Base-by-base conservation (phyloP, 2,797 vertebrate species). In the Gallinago solitaria region DNA sequence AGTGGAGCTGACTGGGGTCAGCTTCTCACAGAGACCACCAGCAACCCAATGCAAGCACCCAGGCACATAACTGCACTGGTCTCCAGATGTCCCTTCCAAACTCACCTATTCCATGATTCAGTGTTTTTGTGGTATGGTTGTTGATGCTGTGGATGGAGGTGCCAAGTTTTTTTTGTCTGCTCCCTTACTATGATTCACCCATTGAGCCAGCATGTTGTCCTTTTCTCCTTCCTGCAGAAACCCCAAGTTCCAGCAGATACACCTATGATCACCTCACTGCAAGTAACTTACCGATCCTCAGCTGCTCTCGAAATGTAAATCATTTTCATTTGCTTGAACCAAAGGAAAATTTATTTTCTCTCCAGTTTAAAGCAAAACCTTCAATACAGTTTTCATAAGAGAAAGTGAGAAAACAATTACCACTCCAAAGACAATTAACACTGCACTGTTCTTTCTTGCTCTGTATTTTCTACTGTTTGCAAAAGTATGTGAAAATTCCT, bases 1-100 rank as follows among this genome's bases (percentile, higher is more conserved):
- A 0, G 2, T 47, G n/a, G 68, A 73, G 20, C 8, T 1, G 2
- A 15, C 68, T 60, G 57, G 16, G 33, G 35, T 23, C n/a, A 37
- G 57, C 45, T 37, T 9, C 23, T 6, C 30, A 6, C 8, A 20
- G 16, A 17, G 28, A 6, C 13, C 1, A 2, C 18, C 9, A 3
- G 28, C n/a, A 77, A n/a, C 8, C 12, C 6, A 11, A 32, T 5
- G 6, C 8, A 6, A 17, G 2, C 3, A 3, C 17, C 16, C 32
- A 37, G 35, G 21, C 12, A 53, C 30, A 41, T 33, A 65, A 41
- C 37, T 0, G 2, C 15, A 37, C n/a, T 7, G 7, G 32, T 32
- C 33, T 41, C 45, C 16, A 12, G 12, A 76, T 11, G 18, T 63
- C 23, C 16, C 39, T 83, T 87, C 53, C n/a, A 84, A 69, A 63